phyloP scores from a whole-genome alignment of 2,888 invertebrate species.

The Ceramica pisi region DNA sequence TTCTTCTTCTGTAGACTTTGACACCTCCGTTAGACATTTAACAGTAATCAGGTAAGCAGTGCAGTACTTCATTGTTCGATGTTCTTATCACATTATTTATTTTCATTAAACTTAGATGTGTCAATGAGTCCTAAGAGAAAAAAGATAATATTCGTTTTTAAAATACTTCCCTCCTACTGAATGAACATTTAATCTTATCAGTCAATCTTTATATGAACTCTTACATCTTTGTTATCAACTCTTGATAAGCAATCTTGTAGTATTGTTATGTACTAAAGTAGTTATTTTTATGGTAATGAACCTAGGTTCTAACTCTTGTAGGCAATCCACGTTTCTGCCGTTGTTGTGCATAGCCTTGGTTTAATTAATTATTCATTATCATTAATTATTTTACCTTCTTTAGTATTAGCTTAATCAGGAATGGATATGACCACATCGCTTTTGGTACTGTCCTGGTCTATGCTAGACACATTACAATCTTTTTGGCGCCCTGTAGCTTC shows the following conservation, averaged over 20 bases:
- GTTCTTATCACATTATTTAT: slow-evolving; percentile 1
- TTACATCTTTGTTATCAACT: slow-evolving; percentile 50
- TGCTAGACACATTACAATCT: too few species aligned
- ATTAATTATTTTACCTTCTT: neutral
- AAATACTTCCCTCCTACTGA: slow-evolving; percentile 24
- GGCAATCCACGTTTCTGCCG: neutral
- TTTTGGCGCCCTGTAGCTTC: neutral
- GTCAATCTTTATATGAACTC: slow-evolving; percentile 44
- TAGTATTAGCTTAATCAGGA: too few species aligned
- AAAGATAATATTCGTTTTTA: neutral
- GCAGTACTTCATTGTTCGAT: neutral
- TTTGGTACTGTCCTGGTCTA: neutral
- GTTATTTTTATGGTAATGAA: neutral
- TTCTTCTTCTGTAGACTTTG: neutral
- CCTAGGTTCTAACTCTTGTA: neutral
- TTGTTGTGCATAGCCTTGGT: neutral
- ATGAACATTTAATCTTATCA: slow-evolving; percentile 54
- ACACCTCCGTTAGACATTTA: neutral
- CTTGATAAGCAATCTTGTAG: slow-evolving; percentile 41
- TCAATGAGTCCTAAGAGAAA: neutral
- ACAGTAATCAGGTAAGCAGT: neutral
- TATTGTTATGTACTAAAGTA: slow-evolving; percentile 37
- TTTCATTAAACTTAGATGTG: neutral
- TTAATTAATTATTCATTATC: neutral
- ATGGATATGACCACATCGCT: neutral